These are phyloP conservation scores for Helobdella robusta DNA, from an alignment of 2,888 invertebrate genomes.

Conservation along the genomic window DNA sequence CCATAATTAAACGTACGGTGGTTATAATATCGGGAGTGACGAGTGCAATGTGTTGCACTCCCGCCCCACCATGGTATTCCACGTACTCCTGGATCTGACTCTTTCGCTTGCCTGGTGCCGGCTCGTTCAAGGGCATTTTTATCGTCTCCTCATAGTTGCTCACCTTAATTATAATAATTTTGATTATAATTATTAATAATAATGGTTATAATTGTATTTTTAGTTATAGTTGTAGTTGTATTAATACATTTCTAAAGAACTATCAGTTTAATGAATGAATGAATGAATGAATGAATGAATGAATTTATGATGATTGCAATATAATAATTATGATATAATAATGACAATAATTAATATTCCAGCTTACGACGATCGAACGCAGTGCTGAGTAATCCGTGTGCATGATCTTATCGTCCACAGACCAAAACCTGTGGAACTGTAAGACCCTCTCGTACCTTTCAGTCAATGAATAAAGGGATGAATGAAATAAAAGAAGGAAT, in stretches of 20 bases:
- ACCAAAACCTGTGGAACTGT: constrained; percentile 85
- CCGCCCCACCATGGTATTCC: constrained; percentile 93
- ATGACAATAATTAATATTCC: too few relatives aligned
- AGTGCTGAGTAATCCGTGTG: constrained; percentile 91
- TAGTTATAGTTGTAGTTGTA: too few relatives aligned
- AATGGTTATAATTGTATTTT: too few relatives aligned
- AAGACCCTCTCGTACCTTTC: constrained; percentile 64
- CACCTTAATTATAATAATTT: too few relatives aligned
- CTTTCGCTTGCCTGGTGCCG: constrained; percentile 82
- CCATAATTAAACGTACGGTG: constrained; percentile 47
- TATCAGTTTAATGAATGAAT: too few relatives aligned
- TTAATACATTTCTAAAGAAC: too few relatives aligned
- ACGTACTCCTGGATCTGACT: constrained; percentile 98
- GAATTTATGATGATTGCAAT: too few relatives aligned
- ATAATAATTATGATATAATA: too few relatives aligned
- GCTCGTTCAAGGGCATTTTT: constrained; percentile 95
- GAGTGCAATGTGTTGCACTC: constrained; percentile 96
- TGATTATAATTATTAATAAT: too few relatives aligned
- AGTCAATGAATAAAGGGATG: too few relatives aligned
- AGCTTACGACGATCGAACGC: constrained; percentile 92
- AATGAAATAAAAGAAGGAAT: too few relatives aligned
- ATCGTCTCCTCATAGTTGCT: constrained; percentile 94
- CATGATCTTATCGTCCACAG: constrained; percentile 88
- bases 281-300: too few relatives aligned
- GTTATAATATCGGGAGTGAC: constrained; percentile 82